Evolutionary conservation across 1,140 invertebrate species (phyloP), one percentile per base, ranked within the genome.

Genomic region (Hypothenemus hampei): DNA sequence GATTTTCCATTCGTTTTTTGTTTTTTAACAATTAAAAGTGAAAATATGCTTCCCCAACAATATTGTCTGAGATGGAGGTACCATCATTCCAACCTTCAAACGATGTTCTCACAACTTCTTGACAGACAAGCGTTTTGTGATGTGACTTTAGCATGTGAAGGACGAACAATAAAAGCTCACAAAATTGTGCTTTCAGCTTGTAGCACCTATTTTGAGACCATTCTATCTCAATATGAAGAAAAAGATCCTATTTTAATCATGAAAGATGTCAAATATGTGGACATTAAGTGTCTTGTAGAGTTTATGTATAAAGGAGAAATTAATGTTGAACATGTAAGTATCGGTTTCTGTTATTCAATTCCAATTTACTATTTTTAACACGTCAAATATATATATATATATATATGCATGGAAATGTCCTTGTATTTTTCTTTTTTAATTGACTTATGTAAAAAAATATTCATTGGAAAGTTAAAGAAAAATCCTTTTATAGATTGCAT

Each of bases 291-390:
- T 37, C 79, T 95, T 44, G 86, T 95, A 46, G 88, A 93, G 68
- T 95, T 94, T 70, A 95, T 95, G 91, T 95, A 95, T 73, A 90
- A 90, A 70, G 92, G 92, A 60, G 91, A 95, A 79, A 93, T 95
- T 67, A 93, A 92, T 77, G 90, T 95, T 56, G 89, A 91, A 70
- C 90, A 92, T 74, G 89, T 90, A 75, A 85, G 84, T 83, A 61
- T 36, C 19, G 31, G 13, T 33, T 7, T 7, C n/a, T 46, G 21
- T 55, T 53, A 5, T 29, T 45, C 29, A 29, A 15, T 36, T n/a
- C n/a, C n/a, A n/a, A n/a, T n/a, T n/a, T n/a, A n/a, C n/a, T n/a
- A n/a, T n/a, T n/a, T n/a, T n/a, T n/a, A n/a, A n/a, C n/a, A n/a
- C n/a, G n/a, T n/a, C n/a, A n/a, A n/a, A n/a, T n/a, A n/a, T n/a